phyloP scores from a whole-genome alignment of 2,113 vertebrate species.

The Orycteropus afer region DNA sequence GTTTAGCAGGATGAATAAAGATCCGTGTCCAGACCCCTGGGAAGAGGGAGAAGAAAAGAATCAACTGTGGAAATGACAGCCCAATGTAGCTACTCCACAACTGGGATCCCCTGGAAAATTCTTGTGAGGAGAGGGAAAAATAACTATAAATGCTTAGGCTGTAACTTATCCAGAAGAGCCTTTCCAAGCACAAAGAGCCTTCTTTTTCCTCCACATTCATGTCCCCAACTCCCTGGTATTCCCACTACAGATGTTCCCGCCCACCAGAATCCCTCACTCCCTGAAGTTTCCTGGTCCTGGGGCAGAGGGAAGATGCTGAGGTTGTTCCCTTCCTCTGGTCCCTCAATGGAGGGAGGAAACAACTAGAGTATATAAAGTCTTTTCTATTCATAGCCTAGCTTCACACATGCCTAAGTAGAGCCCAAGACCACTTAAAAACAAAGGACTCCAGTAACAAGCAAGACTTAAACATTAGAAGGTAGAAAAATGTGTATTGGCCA shows the following conservation, averaged over 20 bases:
- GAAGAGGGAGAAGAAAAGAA: neutral
- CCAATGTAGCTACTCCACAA: neutral
- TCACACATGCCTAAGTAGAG: neutral
- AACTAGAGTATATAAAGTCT: neutral
- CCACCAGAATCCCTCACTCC: neutral
- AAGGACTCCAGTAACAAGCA: neutral
- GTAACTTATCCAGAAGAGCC: neutral
- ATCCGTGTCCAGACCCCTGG: neutral
- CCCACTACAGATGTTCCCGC: neutral
- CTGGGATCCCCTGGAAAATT: neutral
- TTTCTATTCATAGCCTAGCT: neutral
- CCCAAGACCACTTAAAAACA: neutral
- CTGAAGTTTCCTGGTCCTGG: neutral
- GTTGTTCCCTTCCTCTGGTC: neutral
- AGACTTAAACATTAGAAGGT: neutral
- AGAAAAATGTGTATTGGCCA: neutral
- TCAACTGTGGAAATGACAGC: neutral
- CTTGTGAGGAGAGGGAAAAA: neutral
- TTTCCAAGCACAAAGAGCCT: neutral
- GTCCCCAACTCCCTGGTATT: neutral
- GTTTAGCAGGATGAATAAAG: neutral
- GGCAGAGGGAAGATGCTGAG: neutral
- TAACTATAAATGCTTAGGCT: neutral
- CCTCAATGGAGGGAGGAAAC: rapidly evolving
- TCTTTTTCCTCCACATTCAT: neutral